phyloP scores from a whole-genome alignment of 2,888 invertebrate genomes.

The Ichneumoninae sp. region DNA sequence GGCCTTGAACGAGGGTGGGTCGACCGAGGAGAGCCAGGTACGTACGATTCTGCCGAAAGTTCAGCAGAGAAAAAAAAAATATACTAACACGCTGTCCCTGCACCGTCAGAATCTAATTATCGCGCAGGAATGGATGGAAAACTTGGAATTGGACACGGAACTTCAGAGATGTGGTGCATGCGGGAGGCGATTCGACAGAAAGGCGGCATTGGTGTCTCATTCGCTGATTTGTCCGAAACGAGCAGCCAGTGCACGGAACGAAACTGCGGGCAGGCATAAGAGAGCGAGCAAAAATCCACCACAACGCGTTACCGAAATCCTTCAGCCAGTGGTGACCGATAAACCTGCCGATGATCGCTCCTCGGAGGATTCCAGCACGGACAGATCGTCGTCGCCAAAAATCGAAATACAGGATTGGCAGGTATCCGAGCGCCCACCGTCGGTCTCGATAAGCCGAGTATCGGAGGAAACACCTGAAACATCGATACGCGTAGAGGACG shows the following conservation, averaged over 20 bases:
- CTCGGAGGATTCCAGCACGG: background rate
- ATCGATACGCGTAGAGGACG: slow-evolving; percentile 72
- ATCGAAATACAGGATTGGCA: background rate
- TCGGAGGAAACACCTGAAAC: slow-evolving; percentile 54
- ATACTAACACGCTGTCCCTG: background rate
- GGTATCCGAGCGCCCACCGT: background rate
- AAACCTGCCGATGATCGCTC: background rate
- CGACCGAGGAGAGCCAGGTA: slow-evolving; percentile 58
- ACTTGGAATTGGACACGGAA: slow-evolving; percentile 88
- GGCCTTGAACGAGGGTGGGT: slow-evolving; percentile 77
- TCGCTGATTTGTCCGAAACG: slow-evolving; percentile 88
- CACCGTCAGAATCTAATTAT: slow-evolving; percentile 23
- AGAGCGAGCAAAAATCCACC: slow-evolving; percentile 65
- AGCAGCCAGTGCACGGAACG: slow-evolving; percentile 82
- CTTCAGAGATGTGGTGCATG: slow-evolving; percentile 89
- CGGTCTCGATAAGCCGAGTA: slow-evolving; percentile 31
- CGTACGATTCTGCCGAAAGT: background rate
- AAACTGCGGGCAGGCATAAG: slow-evolving; percentile 71
- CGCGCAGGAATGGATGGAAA: slow-evolving; percentile 87
- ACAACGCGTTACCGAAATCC: slow-evolving; percentile 36
- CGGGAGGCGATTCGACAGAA: slow-evolving; percentile 90
- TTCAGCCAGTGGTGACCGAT: slow-evolving; percentile 46
- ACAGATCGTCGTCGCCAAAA: background rate
- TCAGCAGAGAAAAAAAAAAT: background rate
- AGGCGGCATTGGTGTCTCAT: slow-evolving; percentile 90